Conservation (phyloP, 2,797 vertebrate species). For the Prionace glauca region DNA sequence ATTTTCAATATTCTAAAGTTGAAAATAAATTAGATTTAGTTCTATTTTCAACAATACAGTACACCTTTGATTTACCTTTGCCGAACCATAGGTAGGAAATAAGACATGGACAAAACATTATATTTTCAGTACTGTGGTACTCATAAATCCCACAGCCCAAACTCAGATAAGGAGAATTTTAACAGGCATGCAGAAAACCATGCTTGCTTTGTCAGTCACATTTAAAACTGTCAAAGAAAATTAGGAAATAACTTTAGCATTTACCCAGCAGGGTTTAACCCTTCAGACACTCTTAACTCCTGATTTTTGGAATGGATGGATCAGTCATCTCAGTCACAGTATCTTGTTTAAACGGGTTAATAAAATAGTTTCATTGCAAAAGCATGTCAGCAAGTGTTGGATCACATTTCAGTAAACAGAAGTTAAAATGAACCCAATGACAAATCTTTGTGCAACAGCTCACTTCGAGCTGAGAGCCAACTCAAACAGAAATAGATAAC, state of each 20-base stretch:
- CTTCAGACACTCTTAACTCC: neutral
- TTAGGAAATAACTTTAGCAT: neutral
- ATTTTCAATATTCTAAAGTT: neutral
- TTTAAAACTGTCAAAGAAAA: neutral
- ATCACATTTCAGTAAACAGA: conserved; percentile 25
- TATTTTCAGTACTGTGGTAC: neutral
- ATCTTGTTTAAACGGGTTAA: conserved; percentile 7
- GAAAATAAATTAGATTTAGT: neutral
- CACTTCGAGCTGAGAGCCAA: neutral
- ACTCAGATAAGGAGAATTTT: neutral
- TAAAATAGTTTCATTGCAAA: neutral
- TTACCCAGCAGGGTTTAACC: neutral
- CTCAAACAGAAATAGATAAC: conserved; percentile 28
- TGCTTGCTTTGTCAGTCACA: neutral
- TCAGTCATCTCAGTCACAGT: neutral
- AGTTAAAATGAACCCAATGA: conserved; percentile 15
- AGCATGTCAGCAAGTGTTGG: conserved; percentile 6
- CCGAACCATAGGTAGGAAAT: neutral
- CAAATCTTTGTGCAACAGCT: neutral
- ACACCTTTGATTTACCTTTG: neutral
- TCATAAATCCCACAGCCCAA: neutral
- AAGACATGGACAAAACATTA: neutral
- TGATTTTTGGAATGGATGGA: neutral
- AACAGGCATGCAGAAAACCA: neutral
- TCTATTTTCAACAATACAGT: neutral